Conservation (phyloP, 2,888 invertebrate species). For the Petrophora chlorosata region DNA sequence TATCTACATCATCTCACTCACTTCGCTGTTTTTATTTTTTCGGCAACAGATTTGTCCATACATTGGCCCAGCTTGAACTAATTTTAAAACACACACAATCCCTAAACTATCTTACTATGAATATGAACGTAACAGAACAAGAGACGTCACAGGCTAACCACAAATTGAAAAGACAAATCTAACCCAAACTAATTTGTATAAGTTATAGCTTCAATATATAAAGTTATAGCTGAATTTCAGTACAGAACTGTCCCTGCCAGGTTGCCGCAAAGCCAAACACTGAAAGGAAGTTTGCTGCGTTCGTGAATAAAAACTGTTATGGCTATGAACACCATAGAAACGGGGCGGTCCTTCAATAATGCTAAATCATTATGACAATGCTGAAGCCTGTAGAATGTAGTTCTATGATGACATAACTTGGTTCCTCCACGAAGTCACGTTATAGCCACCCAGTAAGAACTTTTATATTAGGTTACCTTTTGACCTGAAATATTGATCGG, state of each 20-base stretch:
- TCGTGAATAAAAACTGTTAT: conserved; percentile 58
- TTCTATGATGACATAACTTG: conserved; percentile 20
- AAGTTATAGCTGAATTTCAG: not conserved
- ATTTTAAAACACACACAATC: conserved; percentile 27
- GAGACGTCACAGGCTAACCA: conserved; percentile 3
- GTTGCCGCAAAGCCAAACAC: conserved; percentile 17
- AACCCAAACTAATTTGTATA: not conserved
- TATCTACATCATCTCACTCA: conserved; percentile 50
- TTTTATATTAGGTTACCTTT: too few species aligned
- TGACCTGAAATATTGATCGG: too few species aligned
- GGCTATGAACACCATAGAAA: conserved; percentile 63
- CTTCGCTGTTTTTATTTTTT: conserved; percentile 64
- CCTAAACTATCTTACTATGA: not conserved
- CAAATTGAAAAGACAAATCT: not conserved
- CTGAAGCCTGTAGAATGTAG: conserved; percentile 16
- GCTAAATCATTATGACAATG: conserved; percentile 53
- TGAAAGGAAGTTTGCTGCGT: conserved; percentile 31
- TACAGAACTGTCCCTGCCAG: not conserved
- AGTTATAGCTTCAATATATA: not conserved
- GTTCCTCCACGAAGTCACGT: too few species aligned
- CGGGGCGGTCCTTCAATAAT: conserved; percentile 47
- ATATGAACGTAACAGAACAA: not conserved
- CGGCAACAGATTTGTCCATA: conserved; percentile 82
- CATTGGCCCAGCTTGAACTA: conserved; percentile 85
- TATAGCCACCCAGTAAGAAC: too few species aligned